These are phyloP conservation scores for Achatina immaculata DNA, from an alignment of 1,140 invertebrate genomes.

Conservation along the genomic window DNA sequence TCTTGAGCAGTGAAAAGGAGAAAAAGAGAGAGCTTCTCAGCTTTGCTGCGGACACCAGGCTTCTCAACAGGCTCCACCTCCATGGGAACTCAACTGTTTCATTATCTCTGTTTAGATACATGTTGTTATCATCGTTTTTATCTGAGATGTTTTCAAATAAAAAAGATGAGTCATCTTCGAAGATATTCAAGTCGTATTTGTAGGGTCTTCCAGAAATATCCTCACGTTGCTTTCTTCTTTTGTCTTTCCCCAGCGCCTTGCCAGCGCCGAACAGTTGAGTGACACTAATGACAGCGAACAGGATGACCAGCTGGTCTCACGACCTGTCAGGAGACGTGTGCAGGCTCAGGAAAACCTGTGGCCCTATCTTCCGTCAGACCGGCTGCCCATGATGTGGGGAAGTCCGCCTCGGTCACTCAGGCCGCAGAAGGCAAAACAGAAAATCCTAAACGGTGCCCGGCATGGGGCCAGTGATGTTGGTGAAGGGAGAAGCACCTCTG, in stretches of 20 bases:
- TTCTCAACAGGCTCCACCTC: too few relatives aligned
- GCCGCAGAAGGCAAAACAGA: conserved; percentile 9
- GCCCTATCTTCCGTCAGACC: conserved; percentile 32
- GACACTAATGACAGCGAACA: conserved; percentile 31
- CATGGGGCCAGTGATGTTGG: neutral
- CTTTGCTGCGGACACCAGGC: too few relatives aligned
- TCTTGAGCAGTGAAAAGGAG: too few relatives aligned
- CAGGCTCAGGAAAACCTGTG: conserved; percentile 27
- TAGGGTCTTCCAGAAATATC: too few relatives aligned
- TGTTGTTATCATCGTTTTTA: too few relatives aligned
- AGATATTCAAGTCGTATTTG: too few relatives aligned
- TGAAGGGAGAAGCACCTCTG: neutral
- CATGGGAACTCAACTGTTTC: too few relatives aligned
- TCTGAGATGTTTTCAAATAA: too few relatives aligned
- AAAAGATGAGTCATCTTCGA: too few relatives aligned
- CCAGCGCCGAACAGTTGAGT: conserved; percentile 27
- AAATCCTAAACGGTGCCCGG: neutral
- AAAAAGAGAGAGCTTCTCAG: too few relatives aligned
- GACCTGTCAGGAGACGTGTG: neutral
- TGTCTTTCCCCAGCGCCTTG: conserved; percentile 24
- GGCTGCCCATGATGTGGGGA: conserved; percentile 31
- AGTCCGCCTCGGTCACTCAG: conserved; percentile 15
- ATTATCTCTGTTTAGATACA: too few relatives aligned
- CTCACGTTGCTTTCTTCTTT: too few relatives aligned
- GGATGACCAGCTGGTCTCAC: neutral